Evolutionary conservation across 2,888 invertebrate species (phyloP), one percentile per base, ranked within the genome.

Genomic region (Sycophila texana): DNA sequence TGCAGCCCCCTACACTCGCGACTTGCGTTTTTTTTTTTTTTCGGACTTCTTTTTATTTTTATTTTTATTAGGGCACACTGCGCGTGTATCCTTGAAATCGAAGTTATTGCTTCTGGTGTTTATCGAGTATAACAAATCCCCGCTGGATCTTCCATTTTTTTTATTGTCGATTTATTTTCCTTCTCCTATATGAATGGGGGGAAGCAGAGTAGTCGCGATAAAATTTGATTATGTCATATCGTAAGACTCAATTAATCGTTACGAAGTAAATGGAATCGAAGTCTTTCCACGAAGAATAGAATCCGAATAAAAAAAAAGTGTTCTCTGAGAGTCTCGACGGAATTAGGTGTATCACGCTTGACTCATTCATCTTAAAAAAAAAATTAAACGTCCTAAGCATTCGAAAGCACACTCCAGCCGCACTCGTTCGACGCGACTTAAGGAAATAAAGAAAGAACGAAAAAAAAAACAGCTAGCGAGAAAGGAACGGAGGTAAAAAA

Each of bases 391-490:
- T 51, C 61, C 57, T 72, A 77, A 65, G 60, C 67, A 49, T 49
- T 14, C 60, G 39, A 60, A 77, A 80, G 80, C 39, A 68, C 70
- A 77, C 77, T 81, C 63, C 66, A 77, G 71, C 67, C 57, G 10
- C 60, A 30, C 16, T 30, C 61, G 14, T 60, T 16, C 4, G 22
- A 2, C 0, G 12, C 4, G 10, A 12, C 26, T 26, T 26, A 7
- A 22, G 26, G 22, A 60, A 60, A 26, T 61, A 61, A 61, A 30
- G 26, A 39, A 39, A 39, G 39, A 53, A n/a, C 76, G 49, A 58
- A 22, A 79, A 74, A 74, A 74, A 74, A 70, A 60, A 61, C 63
- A 20, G 49, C n/a, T 55, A 53, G 53, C 65, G 76, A 75, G 61
- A 47, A 57, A 77, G 51, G 20, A 60, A 26, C 20, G 51, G 18